These are phyloP conservation scores for Cybosia mesomella DNA, from an alignment of 2,888 invertebrate species.

Conservation along the genomic window DNA sequence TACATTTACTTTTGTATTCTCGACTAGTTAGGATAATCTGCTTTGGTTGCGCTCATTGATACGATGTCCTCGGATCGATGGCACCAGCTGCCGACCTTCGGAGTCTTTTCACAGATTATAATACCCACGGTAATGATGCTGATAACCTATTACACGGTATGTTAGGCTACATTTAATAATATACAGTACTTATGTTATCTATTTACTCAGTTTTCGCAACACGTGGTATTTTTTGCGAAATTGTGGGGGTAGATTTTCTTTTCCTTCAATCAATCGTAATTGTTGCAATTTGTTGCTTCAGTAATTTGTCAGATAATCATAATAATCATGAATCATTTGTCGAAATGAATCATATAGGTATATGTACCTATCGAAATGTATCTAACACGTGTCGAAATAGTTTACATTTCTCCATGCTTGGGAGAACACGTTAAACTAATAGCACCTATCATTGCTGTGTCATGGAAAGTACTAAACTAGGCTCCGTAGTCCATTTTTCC, in stretches of 20 bases:
- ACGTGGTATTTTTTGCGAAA: neutral
- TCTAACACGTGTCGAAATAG: no score
- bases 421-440: no score
- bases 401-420: no score
- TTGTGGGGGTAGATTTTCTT: neutral
- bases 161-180: constrained; percentile 14
- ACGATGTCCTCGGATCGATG: constrained; percentile 24
- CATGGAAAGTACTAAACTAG: no score
- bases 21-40: constrained; percentile 16
- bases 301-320: neutral
- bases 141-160: constrained; percentile 28
- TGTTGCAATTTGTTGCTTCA: neutral
- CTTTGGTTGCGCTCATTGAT: constrained; percentile 16
- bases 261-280: neutral
- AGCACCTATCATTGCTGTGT: no score
- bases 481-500: no score
- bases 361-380: no score
- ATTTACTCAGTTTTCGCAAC: neutral
- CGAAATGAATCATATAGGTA: no score
- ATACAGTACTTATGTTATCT: neutral
- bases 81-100: constrained; percentile 41
- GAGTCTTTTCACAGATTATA: constrained; percentile 23
- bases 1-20: constrained; percentile 7
- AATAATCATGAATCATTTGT: neutral
- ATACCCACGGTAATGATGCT: constrained; percentile 43